Base-by-base conservation (phyloP, 1,140 invertebrate genomes). In the Anastatus disparis region DNA sequence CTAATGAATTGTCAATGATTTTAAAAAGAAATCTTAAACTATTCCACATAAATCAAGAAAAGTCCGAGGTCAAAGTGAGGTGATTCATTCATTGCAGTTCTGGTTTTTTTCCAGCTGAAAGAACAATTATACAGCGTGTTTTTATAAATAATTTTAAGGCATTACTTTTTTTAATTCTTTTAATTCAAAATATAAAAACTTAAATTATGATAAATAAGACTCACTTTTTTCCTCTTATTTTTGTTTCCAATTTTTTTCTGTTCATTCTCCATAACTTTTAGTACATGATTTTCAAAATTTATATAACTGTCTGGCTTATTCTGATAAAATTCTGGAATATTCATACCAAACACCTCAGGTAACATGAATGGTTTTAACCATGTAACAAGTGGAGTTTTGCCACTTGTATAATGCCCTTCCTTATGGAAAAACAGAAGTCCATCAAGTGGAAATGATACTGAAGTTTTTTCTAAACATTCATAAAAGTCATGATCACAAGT, bases 311-410 rank as follows among this genome's bases (percentile, higher is more conserved):
- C 42, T 35, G 87, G 87, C 75, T 83, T 85, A 40, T 83, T 75
- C 22, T 80, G 71, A 55, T 82, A 63, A n/a, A 66, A 56, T 15
- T 77, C 80, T 17, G 87, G 85, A 13, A 90, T 81, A 38, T 76
- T 68, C 40, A 91, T 82, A 44, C 89, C 87, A 9, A 97, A 82
- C 24, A 95, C 87, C 86, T 97, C 94, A 2, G 90, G 88, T 10
- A 97, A 77, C 95, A 97, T 97, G 79, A 89, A 96, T 1, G 92
- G 88, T 79, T 93, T 96, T 1, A 97, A 84, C 95, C 95, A 97
- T 2, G 92, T 91, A 0, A 97, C 94, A 13, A 98, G 83, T 0
- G 96, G 95, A 0, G 95, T 95, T 38, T 86, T 81, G 12, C 94
- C 94, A 73, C 89, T 88, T 9, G 88, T 89, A 75, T 98, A 98